A percentile compares a stretch with the other conserved stretches of the same genome.
Evolutionary conservation across 2,888 invertebrate species (phyloP).

Genomic region (Diarsia brunnea): DNA sequence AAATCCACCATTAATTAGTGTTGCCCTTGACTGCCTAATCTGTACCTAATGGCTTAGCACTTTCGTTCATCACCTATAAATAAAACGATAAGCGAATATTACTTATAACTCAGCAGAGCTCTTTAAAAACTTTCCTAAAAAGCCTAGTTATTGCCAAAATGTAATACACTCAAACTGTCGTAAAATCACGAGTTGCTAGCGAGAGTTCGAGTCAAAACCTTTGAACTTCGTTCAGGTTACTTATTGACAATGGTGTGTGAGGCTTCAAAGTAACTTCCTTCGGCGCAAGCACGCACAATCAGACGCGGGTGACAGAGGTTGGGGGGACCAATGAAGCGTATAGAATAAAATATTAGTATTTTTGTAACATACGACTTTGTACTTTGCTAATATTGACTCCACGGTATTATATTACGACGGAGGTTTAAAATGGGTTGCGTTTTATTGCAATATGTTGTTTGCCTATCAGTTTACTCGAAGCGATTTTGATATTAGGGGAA

Average conservation of each 20-base stretch:
- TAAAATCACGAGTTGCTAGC: slow-evolving; percentile 55
- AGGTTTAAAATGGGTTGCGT: slow-evolving; percentile 65
- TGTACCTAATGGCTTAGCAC: too few relatives aligned
- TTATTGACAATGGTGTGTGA: slow-evolving; percentile 74
- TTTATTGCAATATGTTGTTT: slow-evolving; percentile 64
- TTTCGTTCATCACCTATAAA: not conserved
- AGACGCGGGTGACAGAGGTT: slow-evolving; percentile 63
- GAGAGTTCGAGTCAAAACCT: slow-evolving; percentile 60
- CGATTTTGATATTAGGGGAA: slow-evolving; percentile 56
- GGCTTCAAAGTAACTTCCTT: slow-evolving; percentile 79
- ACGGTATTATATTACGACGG: slow-evolving; percentile 57
- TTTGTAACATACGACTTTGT: slow-evolving; percentile 66
- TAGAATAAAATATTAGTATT: slow-evolving; percentile 73
- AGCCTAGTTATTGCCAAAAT: slow-evolving; percentile 33
- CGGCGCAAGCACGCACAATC: slow-evolving; percentile 76
- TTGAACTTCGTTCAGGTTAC: slow-evolving; percentile 71
- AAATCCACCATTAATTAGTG: not conserved
- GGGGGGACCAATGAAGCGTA: slow-evolving; percentile 77
- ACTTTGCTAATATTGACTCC: slow-evolving; percentile 66
- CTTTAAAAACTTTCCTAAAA: not conserved
- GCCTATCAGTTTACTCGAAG: slow-evolving; percentile 38
- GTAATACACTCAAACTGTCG: slow-evolving; percentile 54
- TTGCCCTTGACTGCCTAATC: not conserved
- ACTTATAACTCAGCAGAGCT: not conserved
- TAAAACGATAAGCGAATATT: not conserved